Conservation (phyloP, 2,113 vertebrate genomes). For the Polyodon spathula region DNA sequence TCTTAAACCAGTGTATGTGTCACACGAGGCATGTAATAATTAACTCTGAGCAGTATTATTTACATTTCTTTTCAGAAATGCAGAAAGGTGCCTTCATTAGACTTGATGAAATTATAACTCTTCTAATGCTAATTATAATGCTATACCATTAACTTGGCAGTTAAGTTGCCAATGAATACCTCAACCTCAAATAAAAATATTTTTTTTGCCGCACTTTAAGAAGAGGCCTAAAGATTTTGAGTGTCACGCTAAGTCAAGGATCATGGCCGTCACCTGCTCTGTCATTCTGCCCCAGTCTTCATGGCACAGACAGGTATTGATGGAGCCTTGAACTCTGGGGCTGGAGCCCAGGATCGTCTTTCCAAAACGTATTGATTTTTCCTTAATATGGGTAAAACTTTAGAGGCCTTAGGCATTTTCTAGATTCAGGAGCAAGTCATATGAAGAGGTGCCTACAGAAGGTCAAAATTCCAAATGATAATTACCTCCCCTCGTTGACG, state of each 20-base stretch:
- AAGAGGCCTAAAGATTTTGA: constrained; percentile 25
- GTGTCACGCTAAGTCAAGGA: constrained; percentile 35
- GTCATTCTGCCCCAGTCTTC: constrained; percentile 27
- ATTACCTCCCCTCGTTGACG: constrained; percentile 82
- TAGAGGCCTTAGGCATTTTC: constrained; percentile 16
- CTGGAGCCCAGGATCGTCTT: constrained; percentile 22
- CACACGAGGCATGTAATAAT: no score
- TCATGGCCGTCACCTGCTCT: constrained; percentile 22
- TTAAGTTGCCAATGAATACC: no score
- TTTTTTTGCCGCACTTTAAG: no score
- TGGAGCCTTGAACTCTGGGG: constrained; percentile 42
- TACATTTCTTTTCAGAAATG: no score
- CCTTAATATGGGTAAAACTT: constrained; percentile 26
- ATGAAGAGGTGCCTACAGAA: constrained; percentile 27
- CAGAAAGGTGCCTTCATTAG: no score
- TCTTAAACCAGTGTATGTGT: no score
- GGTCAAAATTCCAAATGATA: constrained; percentile 12
- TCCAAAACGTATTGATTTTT: constrained; percentile 18
- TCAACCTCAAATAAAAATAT: no score
- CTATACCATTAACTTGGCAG: no score
- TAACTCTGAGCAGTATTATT: no score
- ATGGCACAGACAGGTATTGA: constrained; percentile 41
- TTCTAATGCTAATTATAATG: no score
- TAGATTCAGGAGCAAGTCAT: constrained; percentile 17
- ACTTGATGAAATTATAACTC: no score